Base-by-base conservation (phyloP, 2,113 vertebrate species). In the Sialia sialis region DNA sequence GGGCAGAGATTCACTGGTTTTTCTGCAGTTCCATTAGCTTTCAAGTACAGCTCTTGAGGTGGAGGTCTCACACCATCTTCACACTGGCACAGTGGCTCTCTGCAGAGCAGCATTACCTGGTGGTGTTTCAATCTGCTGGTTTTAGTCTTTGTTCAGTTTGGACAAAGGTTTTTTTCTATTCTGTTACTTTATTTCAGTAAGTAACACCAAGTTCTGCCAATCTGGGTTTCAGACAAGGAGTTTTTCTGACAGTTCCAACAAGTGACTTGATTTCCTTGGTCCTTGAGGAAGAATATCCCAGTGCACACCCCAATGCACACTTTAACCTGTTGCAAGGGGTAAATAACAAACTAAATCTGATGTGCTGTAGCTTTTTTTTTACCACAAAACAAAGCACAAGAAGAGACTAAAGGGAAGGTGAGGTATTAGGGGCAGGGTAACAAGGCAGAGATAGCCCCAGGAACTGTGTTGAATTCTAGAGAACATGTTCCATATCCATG, bases 271-370 rank as follows among this genome's bases (percentile, higher is more conserved):
- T 78, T 69, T 88, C 21, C 48, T 32, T 84, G 38, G 38, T 93
- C 70, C 72, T 76, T 90, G 62, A 74, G 54, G 75, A 72, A 86
- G 63, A 81, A 79, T 97, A 94, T 96, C 89, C 96, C 95, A 93
- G 94, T 55, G 91, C 95, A 95, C 84, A 78, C 72, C 72, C 92
- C 88, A 41, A 7, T 8, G 56, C 76, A 59, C 51, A 86, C 87
- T 93, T 86, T 83, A 91, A 94, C 69, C 79, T 94, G 19, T 88
- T 87, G 74, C 83, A 68, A 68, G 55, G 69, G 58, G n/a, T 79
- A 69, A 93, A 94, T 96, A 94, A 95, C 93, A 64, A 94, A 75
- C 93, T 95, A 94, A 90, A 92, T 90, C 90, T 90, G 52, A 49
- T 78, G 60, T 68, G 63, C 89, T 91, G 2, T 30, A 56, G 46